Evolutionary conservation across 30 jellyfish, hydroid and myxozoan genomes (phyloP).

Genomic region (Aurelia sp.): DNA sequence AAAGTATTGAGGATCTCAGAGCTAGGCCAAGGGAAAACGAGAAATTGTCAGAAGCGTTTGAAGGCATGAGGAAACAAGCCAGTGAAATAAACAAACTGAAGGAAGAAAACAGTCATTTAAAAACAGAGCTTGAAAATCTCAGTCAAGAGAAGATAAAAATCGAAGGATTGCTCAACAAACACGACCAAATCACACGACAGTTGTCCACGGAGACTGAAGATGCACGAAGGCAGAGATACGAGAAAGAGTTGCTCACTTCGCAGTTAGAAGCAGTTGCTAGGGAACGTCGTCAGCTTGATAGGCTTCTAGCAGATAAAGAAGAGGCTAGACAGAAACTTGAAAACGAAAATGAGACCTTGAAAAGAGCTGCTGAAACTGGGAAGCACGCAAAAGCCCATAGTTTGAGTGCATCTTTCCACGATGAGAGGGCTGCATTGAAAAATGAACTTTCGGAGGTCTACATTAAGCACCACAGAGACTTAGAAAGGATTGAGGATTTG

Average conservation of each 20-base stretch:
- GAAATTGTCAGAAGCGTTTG: conserved; percentile 39
- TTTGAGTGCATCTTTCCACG: conserved; percentile 44
- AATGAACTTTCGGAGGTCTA: conserved; percentile 55
- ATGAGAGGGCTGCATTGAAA: conserved; percentile 54
- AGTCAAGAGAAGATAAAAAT: conserved; percentile 22
- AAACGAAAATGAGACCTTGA: conserved; percentile 51
- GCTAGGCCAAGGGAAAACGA: conserved; percentile 19
- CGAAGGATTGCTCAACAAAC: conserved; percentile 14
- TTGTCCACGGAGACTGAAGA: conserved; percentile 41
- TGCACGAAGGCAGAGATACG: conserved; percentile 34
- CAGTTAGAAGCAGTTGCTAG: conserved; percentile 71
- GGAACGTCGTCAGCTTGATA: conserved; percentile 70
- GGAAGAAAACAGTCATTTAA: conserved; percentile 23
- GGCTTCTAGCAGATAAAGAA: conserved; percentile 54
- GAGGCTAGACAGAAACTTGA: conserved; percentile 53
- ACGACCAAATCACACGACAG: conserved; percentile 18
- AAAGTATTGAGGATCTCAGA: conserved; percentile 5
- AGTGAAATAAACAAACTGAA: conserved; percentile 34
- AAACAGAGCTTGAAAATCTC: conserved; percentile 27
- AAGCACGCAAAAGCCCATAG: not conserved
- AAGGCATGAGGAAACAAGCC: conserved; percentile 29
- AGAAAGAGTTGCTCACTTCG: conserved; percentile 48
- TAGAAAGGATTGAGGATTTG: conserved; percentile 37
- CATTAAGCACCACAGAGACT: conserved; percentile 67
- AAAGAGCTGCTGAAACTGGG: conserved; percentile 8